Percentiles rank a stretch among this genome's conserved stretches.
These are phyloP conservation scores for Polypterus bichir DNA, from an alignment of 2,113 vertebrate species.

Conservation along the genomic window DNA sequence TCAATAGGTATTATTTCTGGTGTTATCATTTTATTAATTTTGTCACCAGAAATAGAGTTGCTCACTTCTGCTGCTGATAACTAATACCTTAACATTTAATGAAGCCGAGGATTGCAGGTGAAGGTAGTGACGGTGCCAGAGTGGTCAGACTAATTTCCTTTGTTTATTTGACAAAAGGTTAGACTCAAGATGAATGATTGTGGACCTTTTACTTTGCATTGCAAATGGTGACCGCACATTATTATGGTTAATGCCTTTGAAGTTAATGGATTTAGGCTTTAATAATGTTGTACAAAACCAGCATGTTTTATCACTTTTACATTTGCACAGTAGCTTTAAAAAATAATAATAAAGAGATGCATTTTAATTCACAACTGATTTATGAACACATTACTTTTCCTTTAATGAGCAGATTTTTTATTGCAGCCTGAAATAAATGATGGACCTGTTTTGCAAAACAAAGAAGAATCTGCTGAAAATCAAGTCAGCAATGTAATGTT, in stretches of 20 bases:
- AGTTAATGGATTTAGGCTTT: conserved; percentile 2
- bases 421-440: neutral
- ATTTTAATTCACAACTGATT: conserved; percentile 2
- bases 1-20: too few relatives aligned
- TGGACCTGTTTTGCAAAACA: too few relatives aligned
- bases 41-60: too few relatives aligned
- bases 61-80: neutral
- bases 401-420: neutral
- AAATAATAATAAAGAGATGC: neutral
- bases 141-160: neutral
- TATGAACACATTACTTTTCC: neutral
- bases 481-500: too few relatives aligned
- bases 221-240: neutral
- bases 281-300: conserved; percentile 3
- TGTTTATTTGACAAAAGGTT: neutral
- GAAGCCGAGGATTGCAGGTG: too few relatives aligned
- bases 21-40: too few relatives aligned
- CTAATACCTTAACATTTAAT: neutral
- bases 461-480: too few relatives aligned
- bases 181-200: neutral
- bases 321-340: neutral
- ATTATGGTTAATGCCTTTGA: neutral
- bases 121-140: too few relatives aligned
- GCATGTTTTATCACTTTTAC: neutral
- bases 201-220: conserved; percentile 2